Base-by-base conservation (phyloP, 30 jellyfish, hydroid and myxozoan genomes). In the Chrysaora quinquecirrha region DNA sequence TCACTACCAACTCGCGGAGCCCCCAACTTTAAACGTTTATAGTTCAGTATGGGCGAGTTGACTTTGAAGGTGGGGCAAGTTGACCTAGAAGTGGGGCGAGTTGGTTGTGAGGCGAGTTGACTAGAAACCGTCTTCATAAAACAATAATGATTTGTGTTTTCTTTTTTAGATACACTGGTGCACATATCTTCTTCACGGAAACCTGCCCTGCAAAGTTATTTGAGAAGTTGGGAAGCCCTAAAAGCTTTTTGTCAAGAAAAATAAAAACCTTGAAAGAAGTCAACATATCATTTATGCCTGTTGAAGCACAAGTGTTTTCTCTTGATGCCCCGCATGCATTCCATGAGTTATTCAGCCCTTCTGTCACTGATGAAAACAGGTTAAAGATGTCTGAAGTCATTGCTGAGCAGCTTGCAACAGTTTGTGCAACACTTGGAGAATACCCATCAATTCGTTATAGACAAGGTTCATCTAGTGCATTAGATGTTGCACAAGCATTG, bases 361-460 rank as follows among this genome's bases (percentile, higher is more conserved):
- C 92, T 16, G 88, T 78, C 22, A 83, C 27, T 28, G 84, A 69
- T 29, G 96, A 84, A 27, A 77, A 90, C 43, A 69, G 87, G 50
- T 89, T 82, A 3, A 74, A 73, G 43, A 66, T 86, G 85, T 88
- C 75, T 7, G 98, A 91, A 54, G 87, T 73, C 35, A 85, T 91
- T 31, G 91, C 98, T 9, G 96, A 86, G 73, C 98, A 91, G 56
- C 95, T 91, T 30, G 96, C 98, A n/a, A 91, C 98, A 1, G 82
- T 91, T 16, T 91, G 98, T 91, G 96, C 96, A 0, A 86, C 98
- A 18, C 83, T 91, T 50, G 98, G 98, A 21, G 98, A 91, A 34
- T 80, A 91, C 60, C 98, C 98, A 46, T 91, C 96, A 0, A 81
- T 91, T 24, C 87, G 98, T 25, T 86, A 91, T 68, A 84, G 98